Percentiles rank a stretch among this genome's conserved stretches.
Evolutionary conservation across 2,888 invertebrate genomes (phyloP).

Genomic region (Cataglyphis albicans): DNA sequence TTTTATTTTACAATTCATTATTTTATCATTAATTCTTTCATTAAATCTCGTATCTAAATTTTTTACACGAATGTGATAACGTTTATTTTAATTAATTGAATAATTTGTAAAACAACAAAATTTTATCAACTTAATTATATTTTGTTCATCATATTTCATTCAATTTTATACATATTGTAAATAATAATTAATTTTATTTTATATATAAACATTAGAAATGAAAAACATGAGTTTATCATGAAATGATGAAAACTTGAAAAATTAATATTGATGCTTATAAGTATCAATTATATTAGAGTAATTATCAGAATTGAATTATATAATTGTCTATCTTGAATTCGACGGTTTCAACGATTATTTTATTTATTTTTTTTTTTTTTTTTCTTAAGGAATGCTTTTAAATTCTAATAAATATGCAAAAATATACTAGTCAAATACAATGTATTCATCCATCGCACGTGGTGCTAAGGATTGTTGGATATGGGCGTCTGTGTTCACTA

Average conservation of each 20-base stretch:
- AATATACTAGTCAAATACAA: neutral
- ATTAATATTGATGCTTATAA: neutral
- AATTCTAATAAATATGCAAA: neutral
- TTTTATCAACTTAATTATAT: neutral
- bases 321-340: neutral
- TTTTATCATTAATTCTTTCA: neutral
- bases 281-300: neutral
- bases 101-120: neutral
- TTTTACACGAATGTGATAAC: neutral
- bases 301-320: neutral
- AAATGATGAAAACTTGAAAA: neutral
- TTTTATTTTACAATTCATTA: slow-evolving; percentile 30
- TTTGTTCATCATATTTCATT: neutral
- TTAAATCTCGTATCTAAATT: neutral
- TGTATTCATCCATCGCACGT: neutral
- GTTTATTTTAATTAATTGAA: slow-evolving; percentile 1
- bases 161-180: neutral
- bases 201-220: neutral
- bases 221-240: neutral
- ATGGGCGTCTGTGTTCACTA: slow-evolving; percentile 20
- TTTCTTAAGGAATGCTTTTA: neutral
- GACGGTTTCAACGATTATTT: neutral
- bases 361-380: neutral
- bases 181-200: neutral
- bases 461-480: slow-evolving; percentile 6